Conservation (phyloP, 2,113 vertebrate genomes). For the Oreochromis niloticus region DNA sequence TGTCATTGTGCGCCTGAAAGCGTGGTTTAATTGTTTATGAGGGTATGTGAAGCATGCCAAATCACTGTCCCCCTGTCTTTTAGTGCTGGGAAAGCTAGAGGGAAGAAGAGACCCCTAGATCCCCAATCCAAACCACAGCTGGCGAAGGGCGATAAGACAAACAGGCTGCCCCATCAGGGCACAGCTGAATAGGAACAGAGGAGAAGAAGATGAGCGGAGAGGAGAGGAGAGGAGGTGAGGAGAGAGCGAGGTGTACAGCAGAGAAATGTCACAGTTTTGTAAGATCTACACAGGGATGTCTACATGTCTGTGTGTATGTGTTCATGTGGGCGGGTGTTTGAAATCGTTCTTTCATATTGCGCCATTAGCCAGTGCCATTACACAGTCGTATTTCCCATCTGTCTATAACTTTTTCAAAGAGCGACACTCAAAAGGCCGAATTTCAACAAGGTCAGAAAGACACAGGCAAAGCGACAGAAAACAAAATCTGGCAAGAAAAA, state of each 20-base stretch:
- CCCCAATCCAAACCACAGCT: conserved; percentile 50
- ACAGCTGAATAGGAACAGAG: conserved; percentile 29
- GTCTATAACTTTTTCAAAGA: conserved; percentile 8
- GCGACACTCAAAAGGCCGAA: neutral
- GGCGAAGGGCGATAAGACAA: conserved; percentile 57
- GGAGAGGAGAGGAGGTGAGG: neutral
- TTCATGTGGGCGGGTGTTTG: neutral
- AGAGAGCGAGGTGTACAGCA: neutral
- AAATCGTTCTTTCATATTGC: conserved; percentile 9
- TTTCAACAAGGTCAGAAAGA: conserved; percentile 23
- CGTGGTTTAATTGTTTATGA: conserved; percentile 15
- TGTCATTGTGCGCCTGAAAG: neutral
- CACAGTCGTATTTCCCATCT: neutral
- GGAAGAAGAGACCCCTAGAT: conserved; percentile 37
- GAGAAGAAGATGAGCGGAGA: conserved; percentile 10
- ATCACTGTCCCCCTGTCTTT: conserved; percentile 27
- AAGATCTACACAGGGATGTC: neutral
- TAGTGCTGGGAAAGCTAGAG: neutral
- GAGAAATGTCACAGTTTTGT: conserved; percentile 47
- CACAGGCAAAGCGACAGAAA: neutral
- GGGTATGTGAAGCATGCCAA: conserved; percentile 40
- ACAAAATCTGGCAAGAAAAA: neutral
- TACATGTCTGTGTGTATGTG: neutral
- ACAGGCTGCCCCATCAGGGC: conserved; percentile 31
- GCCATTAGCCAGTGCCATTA: conserved; percentile 27